Base-by-base conservation (phyloP, 2,888 invertebrate species). In the Boloria selene region DNA sequence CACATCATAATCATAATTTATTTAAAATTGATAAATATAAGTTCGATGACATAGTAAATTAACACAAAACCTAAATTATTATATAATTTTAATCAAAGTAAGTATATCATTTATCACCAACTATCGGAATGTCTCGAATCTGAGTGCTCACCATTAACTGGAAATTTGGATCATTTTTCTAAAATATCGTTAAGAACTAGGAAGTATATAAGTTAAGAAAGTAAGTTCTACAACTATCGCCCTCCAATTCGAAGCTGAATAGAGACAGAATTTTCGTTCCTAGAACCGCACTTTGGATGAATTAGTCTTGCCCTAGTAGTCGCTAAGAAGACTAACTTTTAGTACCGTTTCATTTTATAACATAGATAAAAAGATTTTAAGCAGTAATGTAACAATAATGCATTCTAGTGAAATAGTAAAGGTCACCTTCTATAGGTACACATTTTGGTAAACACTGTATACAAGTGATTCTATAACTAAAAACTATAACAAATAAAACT, bases 121-220 rank as follows among this genome's bases (percentile, higher is more conserved):
- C n/a, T 16, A 38, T 10, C 10, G 31, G 31, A 7, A 58, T 22
- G 42, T 45, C 53, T 6, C 31, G 31, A 61, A 52, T 62, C 47
- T 58, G 61, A 52, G 4, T 45, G 47, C 16, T 61, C 16, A 17
- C 42, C 38, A 55, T 65, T 61, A 61, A 52, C 47, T 58, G 16
- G 26, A 62, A 66, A 63, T 69, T 68, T 55, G 44, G 65, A 66
- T 64, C 69, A 66, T 69, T 69, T 68, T 66, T 69, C 69, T 66
- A 50, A 55, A 69, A 52, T 61, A 59, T 61, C 52, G 38, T 53
- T 66, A 67, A n/a, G 38, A 67, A 64, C 45, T 67, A 67, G 17
- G 38, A 67, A 64, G 50, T 67, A 61, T 69, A 47, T 61, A 61
- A 64, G 69, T 67, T 66, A 54, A 66, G 69, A 67, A 66, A 69